A percentile compares a stretch with the other conserved stretches of the same genome.
Evolutionary conservation across 2,888 invertebrate genomes (phyloP).

Genomic region (Hyposoter dolosus): DNA sequence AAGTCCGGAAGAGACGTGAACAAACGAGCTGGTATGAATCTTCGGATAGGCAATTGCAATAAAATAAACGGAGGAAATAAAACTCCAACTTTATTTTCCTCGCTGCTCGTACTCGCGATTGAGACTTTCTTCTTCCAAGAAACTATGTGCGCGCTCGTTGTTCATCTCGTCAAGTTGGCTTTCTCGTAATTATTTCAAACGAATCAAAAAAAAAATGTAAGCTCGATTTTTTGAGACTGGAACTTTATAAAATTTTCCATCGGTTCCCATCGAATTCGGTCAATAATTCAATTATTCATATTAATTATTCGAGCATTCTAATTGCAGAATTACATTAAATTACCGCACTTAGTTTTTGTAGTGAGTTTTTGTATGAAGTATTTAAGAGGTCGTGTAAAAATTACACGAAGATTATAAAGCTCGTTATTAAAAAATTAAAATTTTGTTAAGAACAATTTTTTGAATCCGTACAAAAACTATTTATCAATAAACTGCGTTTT

Average conservation of each 20-base stretch:
- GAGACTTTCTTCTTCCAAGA: slow-evolving; percentile 46
- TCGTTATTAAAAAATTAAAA: too few species aligned
- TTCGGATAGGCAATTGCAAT: not conserved
- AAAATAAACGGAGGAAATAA: slow-evolving; percentile 11
- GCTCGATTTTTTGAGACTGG: not conserved
- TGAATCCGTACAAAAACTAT: too few species aligned
- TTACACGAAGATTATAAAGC: too few species aligned
- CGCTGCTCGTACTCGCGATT: not conserved
- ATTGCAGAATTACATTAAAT: not conserved
- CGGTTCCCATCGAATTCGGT: not conserved
- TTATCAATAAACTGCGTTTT: too few species aligned
- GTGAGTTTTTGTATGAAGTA: too few species aligned
- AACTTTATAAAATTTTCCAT: not conserved
- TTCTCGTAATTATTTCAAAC: slow-evolving; percentile 1
- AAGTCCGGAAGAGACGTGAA: slow-evolving; percentile 49
- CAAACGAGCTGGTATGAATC: slow-evolving; percentile 7
- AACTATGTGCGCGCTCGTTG: slow-evolving; percentile 26
- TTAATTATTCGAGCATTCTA: not conserved
- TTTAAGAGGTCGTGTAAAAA: too few species aligned
- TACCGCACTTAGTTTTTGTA: too few species aligned
- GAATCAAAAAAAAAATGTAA: not conserved
- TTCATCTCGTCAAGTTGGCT: slow-evolving; percentile 22
- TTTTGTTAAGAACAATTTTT: too few species aligned
- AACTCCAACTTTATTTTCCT: slow-evolving; percentile 40
- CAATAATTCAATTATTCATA: not conserved